Evolutionary conservation across 2,888 invertebrate genomes (phyloP).

Genomic region (Machimus atricapillus): DNA sequence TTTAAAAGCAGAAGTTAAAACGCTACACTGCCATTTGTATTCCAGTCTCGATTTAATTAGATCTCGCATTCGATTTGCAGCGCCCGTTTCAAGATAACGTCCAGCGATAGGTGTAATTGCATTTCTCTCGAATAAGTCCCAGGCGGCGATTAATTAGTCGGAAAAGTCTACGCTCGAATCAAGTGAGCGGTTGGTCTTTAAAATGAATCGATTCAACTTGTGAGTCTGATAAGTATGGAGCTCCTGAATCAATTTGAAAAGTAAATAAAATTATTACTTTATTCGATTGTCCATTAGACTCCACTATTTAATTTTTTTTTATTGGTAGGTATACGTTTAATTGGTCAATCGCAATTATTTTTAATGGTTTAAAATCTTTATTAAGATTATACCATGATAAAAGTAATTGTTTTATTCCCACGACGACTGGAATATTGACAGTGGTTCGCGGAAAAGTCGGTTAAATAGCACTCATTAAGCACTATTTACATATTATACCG

Average conservation of each 20-base stretch:
- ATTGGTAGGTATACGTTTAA: neutral
- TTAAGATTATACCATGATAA: neutral
- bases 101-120: constrained; percentile 12
- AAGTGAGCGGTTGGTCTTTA: neutral
- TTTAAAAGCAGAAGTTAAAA: neutral
- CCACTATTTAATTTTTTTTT: neutral
- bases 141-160: neutral
- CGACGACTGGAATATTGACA: neutral
- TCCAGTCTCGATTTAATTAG: constrained; percentile 7
- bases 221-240: neutral
- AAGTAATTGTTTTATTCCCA: neutral
- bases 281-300: neutral
- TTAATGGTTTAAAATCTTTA: neutral
- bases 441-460: neutral
- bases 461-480: neutral
- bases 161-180: neutral
- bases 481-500: neutral
- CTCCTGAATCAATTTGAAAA: neutral
- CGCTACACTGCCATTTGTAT: neutral
- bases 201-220: neutral
- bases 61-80: constrained; percentile 9
- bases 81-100: constrained; percentile 9
- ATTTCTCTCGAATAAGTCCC: neutral
- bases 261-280: neutral
- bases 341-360: neutral